A percentile compares a stretch with the other conserved stretches of the same genome.
phyloP scores from a whole-genome alignment of 1,140 invertebrate species.

The Cardiocondyla obscurior region DNA sequence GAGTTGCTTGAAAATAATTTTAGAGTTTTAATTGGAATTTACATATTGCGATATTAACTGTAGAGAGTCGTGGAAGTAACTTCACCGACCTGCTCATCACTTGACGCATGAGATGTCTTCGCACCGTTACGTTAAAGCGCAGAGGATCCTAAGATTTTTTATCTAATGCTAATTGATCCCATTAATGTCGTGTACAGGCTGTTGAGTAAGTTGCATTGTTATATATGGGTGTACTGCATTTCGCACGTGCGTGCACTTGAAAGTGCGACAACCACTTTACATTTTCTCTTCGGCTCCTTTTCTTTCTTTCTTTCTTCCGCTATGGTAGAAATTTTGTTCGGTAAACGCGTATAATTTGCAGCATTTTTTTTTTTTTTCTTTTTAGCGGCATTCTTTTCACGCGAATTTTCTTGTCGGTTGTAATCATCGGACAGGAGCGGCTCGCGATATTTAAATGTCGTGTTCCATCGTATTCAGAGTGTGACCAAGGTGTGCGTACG shows the following conservation, averaged over 20 bases:
- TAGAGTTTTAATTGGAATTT: neutral
- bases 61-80: no score
- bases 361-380: conserved; percentile 8
- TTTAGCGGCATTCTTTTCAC: conserved; percentile 19
- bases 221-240: neutral
- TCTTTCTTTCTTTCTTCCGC: neutral
- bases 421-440: conserved; percentile 42
- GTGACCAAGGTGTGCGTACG: conserved; percentile 71
- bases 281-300: neutral
- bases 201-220: neutral
- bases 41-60: neutral
- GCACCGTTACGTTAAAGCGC: neutral
- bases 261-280: conserved; percentile 25
- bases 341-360: neutral
- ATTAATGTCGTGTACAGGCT: neutral
- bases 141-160: neutral
- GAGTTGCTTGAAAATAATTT: neutral
- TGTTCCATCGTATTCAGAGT: conserved; percentile 79
- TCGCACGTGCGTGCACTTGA: neutral
- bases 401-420: conserved; percentile 30
- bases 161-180: conserved; percentile 41
- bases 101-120: neutral
- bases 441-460: conserved; percentile 73
- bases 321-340: conserved; percentile 39
- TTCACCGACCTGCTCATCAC: neutral